Evolutionary conservation across 2,888 invertebrate genomes (phyloP), one percentile per base, ranked within the genome.

Genomic region (Parnassius glacialis): DNA sequence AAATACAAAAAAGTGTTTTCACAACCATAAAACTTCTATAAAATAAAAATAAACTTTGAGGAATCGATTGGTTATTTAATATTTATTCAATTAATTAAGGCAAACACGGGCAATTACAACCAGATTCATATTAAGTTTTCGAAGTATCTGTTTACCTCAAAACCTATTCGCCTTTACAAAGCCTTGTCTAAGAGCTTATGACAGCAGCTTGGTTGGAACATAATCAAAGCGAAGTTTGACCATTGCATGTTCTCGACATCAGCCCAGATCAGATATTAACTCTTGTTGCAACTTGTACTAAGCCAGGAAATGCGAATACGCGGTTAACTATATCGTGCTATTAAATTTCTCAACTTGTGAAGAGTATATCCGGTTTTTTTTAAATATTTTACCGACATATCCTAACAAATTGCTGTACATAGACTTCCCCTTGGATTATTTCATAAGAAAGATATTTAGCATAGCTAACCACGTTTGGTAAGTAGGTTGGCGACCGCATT

Each of bases 141-240:
- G 56, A 60, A 64, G 52, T 59, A 52, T 44, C 43, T 41, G 56
- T 64, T 60, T 57, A 52, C 57, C 54, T 60, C 65, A 62, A 65
- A 59, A 62, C 53, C 60, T 62, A 57, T 59, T 62, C 52, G 59
- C 57, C 62, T 62, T 58, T 52, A 56, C 58, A 52, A 58, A 62
- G 57, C 56, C 52, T 57, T 45, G 55, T 57, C 60, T 59, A 54
- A 61, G 54, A 55, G 61, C 65, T 61, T 62, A 54, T 61, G 58
- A 52, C 52, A 60, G 64, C 64, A 55, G 56, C 60, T 64, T 55
- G 61, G 62, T 55, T 60, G 58, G 64, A 65, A 62, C 65, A 67
- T 65, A 67, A 65, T 66, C 68, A 65, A 67, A 67, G 67, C 64
- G 64, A 72, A 68, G 65, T 73, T 65, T 48, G 61, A 52, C 56